Conservation (phyloP, 2,113 vertebrate genomes). For the Peromyscus maniculatus region DNA sequence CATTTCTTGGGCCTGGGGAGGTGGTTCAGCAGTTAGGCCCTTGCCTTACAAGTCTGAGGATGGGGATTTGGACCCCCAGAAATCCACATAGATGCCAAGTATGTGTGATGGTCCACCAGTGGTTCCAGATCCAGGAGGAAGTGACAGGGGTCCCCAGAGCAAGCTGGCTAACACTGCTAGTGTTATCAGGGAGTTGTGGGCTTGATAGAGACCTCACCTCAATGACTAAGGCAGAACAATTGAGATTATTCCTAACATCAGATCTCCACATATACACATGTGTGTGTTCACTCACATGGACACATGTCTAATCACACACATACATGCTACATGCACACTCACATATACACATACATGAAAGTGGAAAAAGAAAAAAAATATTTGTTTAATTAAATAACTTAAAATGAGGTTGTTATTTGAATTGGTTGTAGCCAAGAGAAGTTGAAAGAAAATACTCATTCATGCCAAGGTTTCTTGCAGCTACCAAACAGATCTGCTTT, state of each 20-base stretch:
- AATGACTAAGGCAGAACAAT: background rate
- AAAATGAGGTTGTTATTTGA: conserved; percentile 42
- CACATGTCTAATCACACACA: background rate
- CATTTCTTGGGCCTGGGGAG: background rate
- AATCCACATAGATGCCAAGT: background rate
- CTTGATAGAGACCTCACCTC: background rate
- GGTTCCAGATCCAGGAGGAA: background rate
- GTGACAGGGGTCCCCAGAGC: background rate
- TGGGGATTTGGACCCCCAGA: background rate
- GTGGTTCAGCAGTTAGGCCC: background rate
- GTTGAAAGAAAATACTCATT: conserved; percentile 67
- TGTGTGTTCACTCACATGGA: background rate
- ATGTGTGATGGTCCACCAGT: background rate
- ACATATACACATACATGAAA: background rate
- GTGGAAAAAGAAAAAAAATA: background rate
- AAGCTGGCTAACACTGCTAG: background rate
- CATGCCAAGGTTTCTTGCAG: conserved; percentile 65
- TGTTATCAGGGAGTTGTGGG: background rate
- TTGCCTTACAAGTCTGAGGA: background rate
- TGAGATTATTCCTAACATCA: background rate
- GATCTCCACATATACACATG: background rate
- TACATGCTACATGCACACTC: background rate
- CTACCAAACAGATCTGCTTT: conserved; percentile 72
- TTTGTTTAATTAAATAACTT: conserved; percentile 14
- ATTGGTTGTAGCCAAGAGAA: conserved; percentile 47